These are phyloP conservation scores for Xestobium rufovillosum DNA, from an alignment of 2,888 invertebrate genomes.

Conservation along the genomic window DNA sequence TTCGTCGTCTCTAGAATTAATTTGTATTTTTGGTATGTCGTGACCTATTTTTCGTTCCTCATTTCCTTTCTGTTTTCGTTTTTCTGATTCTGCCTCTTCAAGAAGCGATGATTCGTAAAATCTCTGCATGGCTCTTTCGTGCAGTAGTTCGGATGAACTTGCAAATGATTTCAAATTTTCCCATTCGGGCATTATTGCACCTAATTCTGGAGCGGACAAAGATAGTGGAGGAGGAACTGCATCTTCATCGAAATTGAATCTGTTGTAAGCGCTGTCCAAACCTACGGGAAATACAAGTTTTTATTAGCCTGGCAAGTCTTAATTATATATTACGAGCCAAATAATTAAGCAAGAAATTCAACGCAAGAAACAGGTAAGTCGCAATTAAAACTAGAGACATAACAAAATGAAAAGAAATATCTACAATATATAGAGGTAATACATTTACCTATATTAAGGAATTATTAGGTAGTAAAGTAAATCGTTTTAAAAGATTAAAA, in stretches of 20 bases:
- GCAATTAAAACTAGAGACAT: not conserved
- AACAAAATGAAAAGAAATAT: too few species aligned
- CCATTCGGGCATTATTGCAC: slow-evolving; percentile 50
- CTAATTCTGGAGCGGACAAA: slow-evolving; percentile 72
- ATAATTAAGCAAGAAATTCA: too few species aligned
- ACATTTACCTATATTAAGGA: too few species aligned
- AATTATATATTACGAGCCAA: too few species aligned
- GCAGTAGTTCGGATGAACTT: slow-evolving; percentile 75
- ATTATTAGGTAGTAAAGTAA: too few species aligned
- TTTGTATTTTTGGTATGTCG: slow-evolving; percentile 43
- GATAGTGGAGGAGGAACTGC: slow-evolving; percentile 73
- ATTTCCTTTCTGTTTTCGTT: slow-evolving; percentile 26
- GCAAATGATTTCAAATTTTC: slow-evolving; percentile 61
- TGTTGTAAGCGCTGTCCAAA: slow-evolving; percentile 22
- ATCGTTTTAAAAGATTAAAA: too few species aligned
- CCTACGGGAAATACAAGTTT: slow-evolving; percentile 17
- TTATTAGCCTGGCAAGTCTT: not conserved
- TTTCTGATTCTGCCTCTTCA: slow-evolving; percentile 55
- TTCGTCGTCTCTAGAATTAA: slow-evolving; percentile 47
- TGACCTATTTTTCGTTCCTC: slow-evolving; percentile 20
- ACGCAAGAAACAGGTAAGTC: too few species aligned
- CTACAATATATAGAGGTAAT: too few species aligned
- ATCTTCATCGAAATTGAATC: slow-evolving; percentile 58
- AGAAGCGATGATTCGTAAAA: slow-evolving; percentile 71
- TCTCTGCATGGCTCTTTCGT: slow-evolving; percentile 74